Evolutionary conservation across 2,888 invertebrate species (phyloP), one percentile per base, ranked within the genome.

Genomic region (Auanema sp.): DNA sequence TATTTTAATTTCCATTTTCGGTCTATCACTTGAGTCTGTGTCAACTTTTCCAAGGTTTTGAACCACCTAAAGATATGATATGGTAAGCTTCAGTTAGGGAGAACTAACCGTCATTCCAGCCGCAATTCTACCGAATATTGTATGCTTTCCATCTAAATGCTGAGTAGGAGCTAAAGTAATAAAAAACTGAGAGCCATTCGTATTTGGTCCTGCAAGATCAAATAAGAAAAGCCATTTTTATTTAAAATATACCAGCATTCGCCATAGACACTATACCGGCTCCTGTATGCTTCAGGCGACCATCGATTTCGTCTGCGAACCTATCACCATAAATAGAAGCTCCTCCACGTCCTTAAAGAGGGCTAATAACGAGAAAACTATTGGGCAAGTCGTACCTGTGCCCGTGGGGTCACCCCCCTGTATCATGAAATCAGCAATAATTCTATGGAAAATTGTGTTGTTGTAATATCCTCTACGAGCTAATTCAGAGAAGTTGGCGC

Each of bases 121-220:
- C 14, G 75, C 71, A 52, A 82, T 64, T 53, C 82, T 62, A 4
- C 85, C 98, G 86, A 98, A 98, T 83, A 99, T 94, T 1, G 95
- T 89, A 85, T 99, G 97, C 84, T 96, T 96, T 12, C 93, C 92
- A 87, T 98, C 97, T 43, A 98, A 87, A 94, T 97, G 97, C 80
- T 96, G 95, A 0, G 95, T 93, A 1, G 97, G 95, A 0, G 91
- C 94, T 66, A 98, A 86, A 0, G 96, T 95, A 54, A 98, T 92
- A 80, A 97, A 99, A 87, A 99, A 99, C 85, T 99, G 98, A 40
- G 94, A 95, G 2, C 96, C 96, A 85, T 99, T 98, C 6, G 92
- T 90, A 83, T 97, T 89, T 0, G 95, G 94, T 0, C 97, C 96
- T 71, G 24, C 52, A n/a, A 52, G 21, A 52, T n/a, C 18, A 8